Conservation (phyloP, 2,888 invertebrate species). For the Meloe dianella region DNA sequence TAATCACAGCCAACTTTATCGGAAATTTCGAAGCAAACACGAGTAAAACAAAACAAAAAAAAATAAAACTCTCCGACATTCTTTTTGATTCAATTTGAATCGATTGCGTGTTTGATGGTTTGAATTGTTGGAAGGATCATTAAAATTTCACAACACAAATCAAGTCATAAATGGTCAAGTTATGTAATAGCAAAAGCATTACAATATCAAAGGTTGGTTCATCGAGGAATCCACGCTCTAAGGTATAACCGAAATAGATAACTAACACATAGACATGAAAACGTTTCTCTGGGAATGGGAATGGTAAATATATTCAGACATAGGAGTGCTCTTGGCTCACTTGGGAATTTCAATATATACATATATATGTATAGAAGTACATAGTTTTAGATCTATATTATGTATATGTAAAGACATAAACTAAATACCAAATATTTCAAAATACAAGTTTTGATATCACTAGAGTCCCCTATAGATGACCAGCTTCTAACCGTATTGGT, state of each 20-base stretch:
- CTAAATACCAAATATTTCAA: slow-evolving; percentile 6
- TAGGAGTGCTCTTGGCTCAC: slow-evolving; percentile 49
- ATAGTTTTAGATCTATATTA: slow-evolving; percentile 22
- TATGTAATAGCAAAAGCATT: slow-evolving; percentile 54
- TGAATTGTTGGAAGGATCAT: too few species aligned
- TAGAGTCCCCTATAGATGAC: slow-evolving; percentile 37
- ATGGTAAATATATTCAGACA: slow-evolving; percentile 40
- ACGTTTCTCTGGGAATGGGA: slow-evolving; percentile 2
- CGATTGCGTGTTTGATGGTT: too few species aligned
- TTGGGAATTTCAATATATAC: slow-evolving; percentile 59
- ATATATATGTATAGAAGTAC: slow-evolving; percentile 45
- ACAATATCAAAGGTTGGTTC: slow-evolving; percentile 59
- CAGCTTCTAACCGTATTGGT: slow-evolving; percentile 46
- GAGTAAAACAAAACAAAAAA: too few species aligned
- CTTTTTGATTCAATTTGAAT: too few species aligned
- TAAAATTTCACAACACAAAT: slow-evolving; percentile 31
- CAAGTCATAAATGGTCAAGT: slow-evolving; percentile 56
- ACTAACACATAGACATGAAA: slow-evolving; percentile 2
- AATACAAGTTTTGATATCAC: slow-evolving; percentile 10
- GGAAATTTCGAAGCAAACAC: background rate
- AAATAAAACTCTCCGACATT: too few species aligned
- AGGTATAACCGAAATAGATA: slow-evolving; percentile 46
- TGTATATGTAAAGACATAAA: background rate
- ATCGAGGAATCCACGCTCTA: slow-evolving; percentile 55
- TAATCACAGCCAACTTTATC: background rate